phyloP scores from a whole-genome alignment of 1,140 invertebrate genomes.

The Penaeus vannamei region DNA sequence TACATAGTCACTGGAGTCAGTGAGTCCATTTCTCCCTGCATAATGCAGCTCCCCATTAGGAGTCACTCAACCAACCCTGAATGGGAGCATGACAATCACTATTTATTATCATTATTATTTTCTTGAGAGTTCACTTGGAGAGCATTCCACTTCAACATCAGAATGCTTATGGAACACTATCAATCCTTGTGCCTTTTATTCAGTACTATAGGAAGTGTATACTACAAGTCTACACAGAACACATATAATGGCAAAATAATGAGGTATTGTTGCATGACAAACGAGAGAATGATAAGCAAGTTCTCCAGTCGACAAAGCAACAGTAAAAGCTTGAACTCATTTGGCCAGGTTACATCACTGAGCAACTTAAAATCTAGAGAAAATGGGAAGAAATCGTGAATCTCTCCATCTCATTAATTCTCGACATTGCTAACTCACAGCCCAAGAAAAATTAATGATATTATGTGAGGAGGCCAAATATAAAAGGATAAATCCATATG shows the following conservation, averaged over 20 bases:
- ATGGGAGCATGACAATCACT: constrained; percentile 26
- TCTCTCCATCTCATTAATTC: constrained; percentile 25
- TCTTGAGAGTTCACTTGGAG: constrained; percentile 29
- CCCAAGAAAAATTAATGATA: constrained; percentile 44
- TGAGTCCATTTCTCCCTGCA: constrained; percentile 31
- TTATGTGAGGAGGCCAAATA: constrained; percentile 36
- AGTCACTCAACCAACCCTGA: constrained; percentile 9
- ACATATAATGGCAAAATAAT: constrained; percentile 58
- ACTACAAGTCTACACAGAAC: constrained; percentile 52
- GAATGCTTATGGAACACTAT: constrained; percentile 37
- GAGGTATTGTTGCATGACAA: constrained; percentile 57
- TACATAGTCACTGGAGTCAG: constrained; percentile 22
- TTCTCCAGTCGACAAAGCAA: constrained; percentile 56
- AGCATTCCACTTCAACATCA: constrained; percentile 27
- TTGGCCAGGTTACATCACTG: constrained; percentile 56
- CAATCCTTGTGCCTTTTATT: constrained; percentile 46
- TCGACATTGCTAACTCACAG: constrained; percentile 55
- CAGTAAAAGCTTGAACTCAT: constrained; percentile 50
- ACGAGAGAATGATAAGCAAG: constrained; percentile 34
- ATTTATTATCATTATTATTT: constrained; percentile 18
- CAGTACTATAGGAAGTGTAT: constrained; percentile 35
- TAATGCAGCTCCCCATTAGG: constrained; percentile 31
- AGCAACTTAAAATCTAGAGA: constrained; percentile 47
- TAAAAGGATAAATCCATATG: constrained; percentile 30
- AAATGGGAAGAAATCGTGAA: constrained; percentile 36